These are phyloP conservation scores for Plectrocnemia conspersa DNA, from an alignment of 1,140 invertebrate species.

Conservation along the genomic window DNA sequence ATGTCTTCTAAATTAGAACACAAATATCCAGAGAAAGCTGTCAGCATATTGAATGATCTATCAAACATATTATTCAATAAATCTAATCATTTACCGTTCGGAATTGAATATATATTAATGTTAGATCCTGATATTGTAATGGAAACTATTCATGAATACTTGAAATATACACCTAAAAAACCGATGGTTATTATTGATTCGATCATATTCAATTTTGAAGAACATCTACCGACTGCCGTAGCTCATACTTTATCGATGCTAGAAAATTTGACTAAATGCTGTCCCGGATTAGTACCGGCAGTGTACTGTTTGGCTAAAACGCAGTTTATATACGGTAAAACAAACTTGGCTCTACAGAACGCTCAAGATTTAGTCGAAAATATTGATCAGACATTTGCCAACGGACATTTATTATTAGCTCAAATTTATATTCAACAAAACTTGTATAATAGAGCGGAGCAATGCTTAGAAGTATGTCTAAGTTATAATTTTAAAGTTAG, in stretches of 20 bases:
- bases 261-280: conserved; percentile 68
- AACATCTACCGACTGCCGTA: conserved; percentile 44
- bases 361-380: conserved; percentile 70
- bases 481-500: conserved; percentile 89
- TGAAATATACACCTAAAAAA: conserved; percentile 66
- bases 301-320: conserved; percentile 73
- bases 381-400: conserved; percentile 70
- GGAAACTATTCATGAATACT: conserved; percentile 71
- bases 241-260: conserved; percentile 61
- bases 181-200: conserved; percentile 50
- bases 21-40: conserved; percentile 55
- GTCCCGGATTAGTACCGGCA: conserved; percentile 74
- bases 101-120: conserved; percentile 66
- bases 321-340: conserved; percentile 73
- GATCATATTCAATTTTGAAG: conserved; percentile 43
- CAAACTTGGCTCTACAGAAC: conserved; percentile 58
- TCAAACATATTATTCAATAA: conserved; percentile 63
- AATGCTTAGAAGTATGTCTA: conserved; percentile 81
- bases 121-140: conserved; percentile 85
- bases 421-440: conserved; percentile 75
- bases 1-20: conserved; percentile 64
- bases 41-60: conserved; percentile 65
- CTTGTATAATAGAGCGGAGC: conserved; percentile 72
- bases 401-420: conserved; percentile 82
- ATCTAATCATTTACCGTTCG: conserved; percentile 62